Base-by-base conservation (phyloP, 2,888 invertebrate genomes). In the Mayetiola destructor region DNA sequence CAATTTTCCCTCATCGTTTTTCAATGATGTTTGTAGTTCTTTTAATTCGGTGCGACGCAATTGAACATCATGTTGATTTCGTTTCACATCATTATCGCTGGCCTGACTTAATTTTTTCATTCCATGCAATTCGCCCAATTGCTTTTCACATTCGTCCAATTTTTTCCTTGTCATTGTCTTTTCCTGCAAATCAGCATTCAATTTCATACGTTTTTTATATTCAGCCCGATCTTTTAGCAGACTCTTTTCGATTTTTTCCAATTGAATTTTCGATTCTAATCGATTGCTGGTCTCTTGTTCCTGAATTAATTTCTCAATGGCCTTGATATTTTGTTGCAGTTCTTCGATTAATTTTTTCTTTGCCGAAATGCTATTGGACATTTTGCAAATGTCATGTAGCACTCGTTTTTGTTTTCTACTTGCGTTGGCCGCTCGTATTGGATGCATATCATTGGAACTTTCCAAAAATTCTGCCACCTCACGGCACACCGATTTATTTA, bases 31-130 rank as follows among this genome's bases (percentile, higher is more conserved):
- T 66, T 82, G 82, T 54, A 87, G 72, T 65, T 84, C 83, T 56
- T 86, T 85, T 66, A 87, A 77, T 66, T 86, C 82, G 64, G 84
- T 84, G 65, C 82, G 84, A 0, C 85, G 86, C 8, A 81, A 79
- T 65, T 82, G 80, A 3, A 88, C 71, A 62, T 84, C 86, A 59
- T 79, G 80, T 66, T 87, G 84, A 61, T 86, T 75, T 64, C 85
- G 83, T 63, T 81, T 76, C 9, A 86, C 78, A 66, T 84, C 85
- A 65, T 81, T 72, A 14, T 67, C 75, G 63, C 79, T 79, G 62
- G 82, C 80, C 10, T 79, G 79, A 1, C 80, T 77, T 35, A 81
- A 77, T 61, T 77, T 73, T 62, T 77, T 77, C 48, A 77, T 75
- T 59, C 73, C 74, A 57, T 72, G 75, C 14, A 77, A 70, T 63